Conservation (phyloP, 2,888 invertebrate species). For the Odontocolon sp. region DNA sequence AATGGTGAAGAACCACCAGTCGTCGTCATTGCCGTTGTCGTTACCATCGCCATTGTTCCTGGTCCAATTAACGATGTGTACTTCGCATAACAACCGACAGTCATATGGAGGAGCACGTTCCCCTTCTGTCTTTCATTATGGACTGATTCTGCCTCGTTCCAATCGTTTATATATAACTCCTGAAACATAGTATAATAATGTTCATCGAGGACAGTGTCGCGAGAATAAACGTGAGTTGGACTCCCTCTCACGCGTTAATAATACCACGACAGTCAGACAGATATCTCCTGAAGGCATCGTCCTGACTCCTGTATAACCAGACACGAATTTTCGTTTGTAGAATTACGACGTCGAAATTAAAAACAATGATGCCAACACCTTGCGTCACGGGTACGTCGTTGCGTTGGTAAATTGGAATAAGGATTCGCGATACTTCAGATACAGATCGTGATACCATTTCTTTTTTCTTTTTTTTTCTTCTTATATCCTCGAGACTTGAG, state of each 20-base stretch:
- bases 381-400: background rate
- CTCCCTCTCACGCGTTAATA: too few species aligned
- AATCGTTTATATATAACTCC: too few species aligned
- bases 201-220: too few species aligned
- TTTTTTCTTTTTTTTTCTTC: background rate
- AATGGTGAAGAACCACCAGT: background rate
- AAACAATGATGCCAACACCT: background rate
- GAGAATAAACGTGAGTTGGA: too few species aligned
- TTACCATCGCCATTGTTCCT: too few species aligned
- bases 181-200: too few species aligned
- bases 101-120: background rate
- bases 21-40: background rate
- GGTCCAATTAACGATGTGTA: slow-evolving; percentile 19
- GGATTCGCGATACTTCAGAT: slow-evolving; percentile 8
- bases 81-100: background rate
- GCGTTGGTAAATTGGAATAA: background rate
- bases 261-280: too few species aligned
- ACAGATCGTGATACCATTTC: background rate
- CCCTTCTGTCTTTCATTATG: background rate
- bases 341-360: background rate
- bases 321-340: background rate
- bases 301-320: too few species aligned
- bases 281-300: too few species aligned
- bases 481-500: slow-evolving; percentile 6
- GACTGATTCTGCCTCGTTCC: background rate